Conservation (phyloP, 1,140 invertebrate genomes). For the Callitettix versicolor region DNA sequence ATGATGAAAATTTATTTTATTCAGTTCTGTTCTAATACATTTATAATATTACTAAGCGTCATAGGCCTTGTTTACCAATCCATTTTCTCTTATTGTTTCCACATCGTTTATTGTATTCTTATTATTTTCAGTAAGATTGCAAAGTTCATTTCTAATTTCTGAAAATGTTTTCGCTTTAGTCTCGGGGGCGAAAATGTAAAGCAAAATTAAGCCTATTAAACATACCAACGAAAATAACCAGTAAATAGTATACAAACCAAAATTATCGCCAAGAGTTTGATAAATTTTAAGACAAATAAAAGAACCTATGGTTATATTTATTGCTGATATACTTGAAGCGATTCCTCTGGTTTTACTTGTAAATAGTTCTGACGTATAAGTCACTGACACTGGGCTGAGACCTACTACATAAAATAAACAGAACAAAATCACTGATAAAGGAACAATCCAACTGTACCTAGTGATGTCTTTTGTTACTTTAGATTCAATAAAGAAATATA, state of each 20-base stretch:
- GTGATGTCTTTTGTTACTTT: conserved; percentile 28
- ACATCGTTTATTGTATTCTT: too few relatives aligned
- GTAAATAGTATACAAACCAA: conserved; percentile 6
- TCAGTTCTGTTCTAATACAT: too few relatives aligned
- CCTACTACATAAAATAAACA: conserved; percentile 11
- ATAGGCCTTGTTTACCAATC: too few relatives aligned
- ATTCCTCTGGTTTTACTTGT: conserved; percentile 19
- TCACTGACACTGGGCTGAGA: conserved; percentile 7
- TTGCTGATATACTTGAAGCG: conserved; percentile 15
- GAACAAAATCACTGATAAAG: neutral
- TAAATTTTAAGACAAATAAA: conserved; percentile 21
- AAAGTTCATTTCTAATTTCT: too few relatives aligned
- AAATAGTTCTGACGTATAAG: conserved; percentile 22
- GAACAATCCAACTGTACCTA: conserved; percentile 8
- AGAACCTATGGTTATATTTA: conserved; percentile 15
- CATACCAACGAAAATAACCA: conserved; percentile 11
- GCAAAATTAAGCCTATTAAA: conserved; percentile 24
- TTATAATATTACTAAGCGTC: too few relatives aligned
- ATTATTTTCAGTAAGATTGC: too few relatives aligned
- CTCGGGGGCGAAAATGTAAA: conserved; percentile 34
- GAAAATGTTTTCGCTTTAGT: conserved; percentile 37
- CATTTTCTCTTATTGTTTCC: too few relatives aligned
- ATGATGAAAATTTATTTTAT: too few relatives aligned
- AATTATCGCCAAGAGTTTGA: conserved; percentile 13
- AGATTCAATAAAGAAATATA: conserved; percentile 37